Base-by-base conservation (phyloP, 2,888 invertebrate species). In the Leucoma salicis region DNA sequence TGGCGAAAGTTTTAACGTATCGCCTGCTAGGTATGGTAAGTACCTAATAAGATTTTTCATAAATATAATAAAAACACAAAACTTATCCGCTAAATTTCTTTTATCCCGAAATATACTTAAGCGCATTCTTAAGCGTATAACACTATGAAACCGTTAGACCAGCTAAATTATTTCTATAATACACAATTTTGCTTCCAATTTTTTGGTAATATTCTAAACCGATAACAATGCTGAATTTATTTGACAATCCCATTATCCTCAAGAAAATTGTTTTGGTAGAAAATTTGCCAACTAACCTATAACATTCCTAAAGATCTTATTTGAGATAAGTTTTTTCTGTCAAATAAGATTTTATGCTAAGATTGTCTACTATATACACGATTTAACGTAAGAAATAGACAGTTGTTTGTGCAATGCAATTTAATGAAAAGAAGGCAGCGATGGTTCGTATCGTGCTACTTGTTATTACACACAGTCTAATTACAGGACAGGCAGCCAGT, bases 1-100 rank as follows among this genome's bases (percentile, higher is more conserved):
- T 63, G 96, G 96, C 13, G 96, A 96, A 71, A 95, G 94, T 69
- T 95, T 95, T 69, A 95, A 95, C 73, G 95, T 95, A 2, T 93
- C 95, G 8, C 94, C 95, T n/a, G 94, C 88, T 12, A 77, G 90
- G 81, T 90, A 88, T 49, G 89, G 90, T 90, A 59, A 46, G 69
- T 58, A 36, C 21, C 7, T 21, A 21, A 8, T 21, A 4, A 21
- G 8, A 1, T 21, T 1, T 8, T 21, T 21, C 21, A 21, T 16
- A n/a, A n/a, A n/a, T n/a, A n/a, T n/a, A n/a, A n/a, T n/a, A n/a
- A n/a, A n/a, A n/a, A n/a, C n/a, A n/a, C n/a, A n/a, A n/a, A n/a
- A n/a, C n/a, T n/a, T n/a, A n/a, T n/a, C n/a, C n/a, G n/a, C n/a
- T n/a, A n/a, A n/a, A n/a, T n/a, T n/a, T n/a, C n/a, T n/a, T n/a